Evolutionary conservation across 1,140 invertebrate species (phyloP), one percentile per base, ranked within the genome.

Genomic region (Chironomus tepperi): DNA sequence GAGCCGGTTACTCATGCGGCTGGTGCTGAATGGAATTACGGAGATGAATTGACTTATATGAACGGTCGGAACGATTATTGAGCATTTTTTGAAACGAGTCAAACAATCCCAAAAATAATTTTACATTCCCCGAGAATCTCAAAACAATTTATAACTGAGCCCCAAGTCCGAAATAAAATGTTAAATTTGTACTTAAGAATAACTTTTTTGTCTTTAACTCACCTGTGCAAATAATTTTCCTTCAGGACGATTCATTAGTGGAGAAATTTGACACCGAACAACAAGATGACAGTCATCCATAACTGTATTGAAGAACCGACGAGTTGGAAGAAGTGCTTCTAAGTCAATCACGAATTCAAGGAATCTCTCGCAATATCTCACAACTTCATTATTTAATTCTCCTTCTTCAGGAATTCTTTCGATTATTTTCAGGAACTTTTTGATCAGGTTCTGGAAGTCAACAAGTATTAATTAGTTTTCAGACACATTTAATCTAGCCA

Each of bases 271-370:
- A 81, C 95, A 97, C 67, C 92, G 88, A 0, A 97, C 95, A 15
- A 99, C 91, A 2, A 99, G 83, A 82, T 99, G 97, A 77, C 91
- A 91, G 83, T 98, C 95, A 83, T 99, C 96, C 79, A 99, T 86
- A 0, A 99, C 89, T 0, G 93, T 93, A 83, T 99, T 98, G 81
- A 99, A 97, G 84, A 98, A 99, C 73, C 98, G 86, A 73, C 98
- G 86, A 0, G 97, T 99, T 0, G 96, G 95, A 76, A 99, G 83
- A 74, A 98, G 85, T 19, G 97, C 95, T 82, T 99, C 96, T 73
- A 99, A 85, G 82, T 99, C 98, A 76, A 98, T 98, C 81, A 99
- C 87, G 43, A 99, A 84, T 84, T 99, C 96, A 43, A 99, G 81
- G 84, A 99, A 98, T 75, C 97, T 87, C 84, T 99, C 98, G 83